phyloP scores from a whole-genome alignment of 2,113 vertebrate genomes.

The Pundamilia nyererei region DNA sequence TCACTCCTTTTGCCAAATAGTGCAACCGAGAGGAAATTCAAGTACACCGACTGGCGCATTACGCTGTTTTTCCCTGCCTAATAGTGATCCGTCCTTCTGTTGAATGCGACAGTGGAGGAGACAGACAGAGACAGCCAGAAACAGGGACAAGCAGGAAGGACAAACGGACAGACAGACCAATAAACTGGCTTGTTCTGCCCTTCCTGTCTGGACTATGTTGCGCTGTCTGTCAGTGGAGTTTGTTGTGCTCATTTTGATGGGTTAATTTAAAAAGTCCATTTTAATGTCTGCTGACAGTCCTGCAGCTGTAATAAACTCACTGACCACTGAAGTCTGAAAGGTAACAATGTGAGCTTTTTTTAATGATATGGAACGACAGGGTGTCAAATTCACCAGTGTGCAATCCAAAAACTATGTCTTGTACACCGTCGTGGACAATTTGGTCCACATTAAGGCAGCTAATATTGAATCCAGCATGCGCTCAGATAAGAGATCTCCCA shows the following conservation, averaged over 20 bases:
- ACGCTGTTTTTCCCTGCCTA: slow-evolving; percentile 40
- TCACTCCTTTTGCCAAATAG: slow-evolving; percentile 43
- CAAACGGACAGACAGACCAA: not conserved
- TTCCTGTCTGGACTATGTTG: not conserved
- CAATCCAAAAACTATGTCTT: not conserved
- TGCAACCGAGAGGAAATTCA: slow-evolving; percentile 32
- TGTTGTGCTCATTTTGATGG: not conserved
- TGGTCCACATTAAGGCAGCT: not conserved
- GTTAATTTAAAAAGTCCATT: not conserved
- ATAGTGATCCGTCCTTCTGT: slow-evolving; percentile 45
- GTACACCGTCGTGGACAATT: not conserved
- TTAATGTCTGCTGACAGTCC: not conserved
- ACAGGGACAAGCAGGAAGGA: not conserved
- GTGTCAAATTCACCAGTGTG: not conserved
- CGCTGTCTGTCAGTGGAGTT: not conserved
- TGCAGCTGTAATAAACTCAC: not conserved
- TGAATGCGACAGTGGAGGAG: slow-evolving; percentile 43
- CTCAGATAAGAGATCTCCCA: not conserved
- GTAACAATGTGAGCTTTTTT: not conserved
- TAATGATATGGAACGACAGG: not conserved
- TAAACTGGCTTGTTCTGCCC: not conserved
- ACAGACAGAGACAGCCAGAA: not conserved
- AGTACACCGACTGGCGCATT: slow-evolving; percentile 29
- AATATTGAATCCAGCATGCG: not conserved
- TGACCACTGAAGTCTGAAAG: not conserved